Evolutionary conservation across 2,113 vertebrate species (phyloP).

Genomic region (Agapornis roseicollis): DNA sequence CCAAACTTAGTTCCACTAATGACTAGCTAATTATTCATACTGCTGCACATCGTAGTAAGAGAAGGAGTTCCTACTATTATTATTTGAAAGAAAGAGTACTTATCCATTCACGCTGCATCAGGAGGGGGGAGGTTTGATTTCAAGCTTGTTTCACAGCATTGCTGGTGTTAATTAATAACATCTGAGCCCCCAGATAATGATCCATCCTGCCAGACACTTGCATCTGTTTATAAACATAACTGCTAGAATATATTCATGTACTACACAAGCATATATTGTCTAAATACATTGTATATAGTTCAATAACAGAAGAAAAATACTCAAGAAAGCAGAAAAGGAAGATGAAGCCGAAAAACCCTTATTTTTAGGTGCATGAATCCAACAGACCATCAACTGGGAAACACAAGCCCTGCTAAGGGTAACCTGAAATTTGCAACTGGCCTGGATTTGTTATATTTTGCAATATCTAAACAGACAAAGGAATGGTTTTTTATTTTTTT

Average conservation of each 20-base stretch:
- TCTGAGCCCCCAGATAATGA: conserved; percentile 61
- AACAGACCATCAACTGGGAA: background rate
- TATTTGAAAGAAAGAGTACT: background rate
- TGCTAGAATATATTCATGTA: conserved; percentile 37
- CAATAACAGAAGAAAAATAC: background rate
- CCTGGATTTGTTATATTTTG: background rate
- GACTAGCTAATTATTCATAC: background rate
- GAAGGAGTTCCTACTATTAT: background rate
- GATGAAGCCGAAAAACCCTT: background rate
- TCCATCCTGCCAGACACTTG: conserved; percentile 40
- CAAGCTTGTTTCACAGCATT: conserved; percentile 59
- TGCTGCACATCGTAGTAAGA: background rate
- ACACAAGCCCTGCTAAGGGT: background rate
- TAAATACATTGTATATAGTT: background rate
- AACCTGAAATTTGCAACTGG: background rate
- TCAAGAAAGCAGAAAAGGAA: background rate
- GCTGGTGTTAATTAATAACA: conserved; percentile 62
- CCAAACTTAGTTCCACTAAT: background rate
- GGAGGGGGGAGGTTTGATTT: conserved; percentile 11
- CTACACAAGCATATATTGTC: background rate
- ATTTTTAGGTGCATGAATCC: background rate
- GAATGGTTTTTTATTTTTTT: background rate
- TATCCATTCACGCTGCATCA: conserved; percentile 19
- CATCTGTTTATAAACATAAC: conserved; percentile 65
- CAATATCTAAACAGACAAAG: background rate